A percentile compares a stretch with the other conserved stretches of the same genome.
Conservation (phyloP, 2,888 invertebrate genomes). For the Tribolium freemani region DNA sequence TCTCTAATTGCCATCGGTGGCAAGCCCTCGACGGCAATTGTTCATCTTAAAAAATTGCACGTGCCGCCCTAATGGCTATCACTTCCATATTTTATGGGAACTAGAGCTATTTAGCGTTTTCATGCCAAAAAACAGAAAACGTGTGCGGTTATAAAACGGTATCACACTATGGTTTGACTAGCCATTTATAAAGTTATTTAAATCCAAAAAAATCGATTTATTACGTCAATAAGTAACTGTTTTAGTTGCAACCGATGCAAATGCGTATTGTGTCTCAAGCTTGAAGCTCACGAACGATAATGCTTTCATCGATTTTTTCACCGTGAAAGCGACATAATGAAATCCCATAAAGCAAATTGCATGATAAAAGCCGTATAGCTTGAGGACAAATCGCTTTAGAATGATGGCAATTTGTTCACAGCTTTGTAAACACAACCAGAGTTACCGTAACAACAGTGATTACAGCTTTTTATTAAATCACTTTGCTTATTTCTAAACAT, state of each 20-base stretch:
- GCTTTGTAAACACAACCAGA: constrained; percentile 40
- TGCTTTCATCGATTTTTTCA: constrained; percentile 6
- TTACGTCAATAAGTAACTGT: constrained; percentile 33
- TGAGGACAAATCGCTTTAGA: constrained; percentile 28
- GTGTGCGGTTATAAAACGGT: constrained; percentile 43
- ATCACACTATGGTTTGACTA: constrained; percentile 41
- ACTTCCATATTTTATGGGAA: constrained; percentile 33
- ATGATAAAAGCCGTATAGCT: constrained; percentile 28
- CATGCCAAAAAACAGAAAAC: constrained; percentile 26
- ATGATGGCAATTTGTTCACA: constrained; percentile 42
- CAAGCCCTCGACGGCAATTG: neutral
- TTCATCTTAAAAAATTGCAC: constrained; percentile 22
- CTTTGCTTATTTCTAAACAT: constrained; percentile 36
- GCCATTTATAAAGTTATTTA: constrained; percentile 41
- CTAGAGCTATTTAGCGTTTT: constrained; percentile 23
- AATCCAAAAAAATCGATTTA: constrained; percentile 30
- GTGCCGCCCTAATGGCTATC: constrained; percentile 13
- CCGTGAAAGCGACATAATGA: constrained; percentile 28
- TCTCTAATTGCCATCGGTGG: constrained; percentile 25
- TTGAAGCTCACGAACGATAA: constrained; percentile 24
- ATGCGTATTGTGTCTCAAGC: neutral
- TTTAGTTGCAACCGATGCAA: constrained; percentile 7
- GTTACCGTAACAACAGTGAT: constrained; percentile 30
- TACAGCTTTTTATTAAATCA: constrained; percentile 36
- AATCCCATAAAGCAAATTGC: constrained; percentile 31